Evolutionary conservation across 2,113 vertebrate genomes (phyloP).

Genomic region (Nothobranchius kuhntae): DNA sequence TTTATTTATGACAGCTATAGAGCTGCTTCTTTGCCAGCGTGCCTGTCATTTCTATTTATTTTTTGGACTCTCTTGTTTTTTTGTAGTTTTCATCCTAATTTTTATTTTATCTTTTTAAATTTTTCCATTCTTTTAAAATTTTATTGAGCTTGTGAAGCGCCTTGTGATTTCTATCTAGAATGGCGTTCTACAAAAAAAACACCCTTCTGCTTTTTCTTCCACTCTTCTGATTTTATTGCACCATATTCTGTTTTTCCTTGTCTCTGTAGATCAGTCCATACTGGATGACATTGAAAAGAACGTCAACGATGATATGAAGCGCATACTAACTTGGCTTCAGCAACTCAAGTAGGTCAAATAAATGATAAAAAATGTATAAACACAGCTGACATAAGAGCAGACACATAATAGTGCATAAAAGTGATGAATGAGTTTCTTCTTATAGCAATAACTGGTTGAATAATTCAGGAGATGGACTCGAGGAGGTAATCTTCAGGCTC

Average conservation of each 20-base stretch:
- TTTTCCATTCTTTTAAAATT: no score
- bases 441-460: constrained; percentile 19
- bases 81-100: no score
- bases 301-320: constrained; percentile 96
- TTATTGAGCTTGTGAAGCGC: no score
- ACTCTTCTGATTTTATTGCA: not conserved
- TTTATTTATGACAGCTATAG: not conserved
- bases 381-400: not conserved
- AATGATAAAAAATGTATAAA: not conserved
- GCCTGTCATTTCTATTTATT: not conserved
- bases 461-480: not conserved
- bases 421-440: not conserved
- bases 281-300: constrained; percentile 96
- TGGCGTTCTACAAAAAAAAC: no score
- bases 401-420: not conserved
- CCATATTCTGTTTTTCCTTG: not conserved
- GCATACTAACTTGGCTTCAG: constrained; percentile 92
- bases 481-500: no score
- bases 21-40: not conserved
- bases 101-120: no score
- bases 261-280: constrained; percentile 86
- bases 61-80: not conserved
- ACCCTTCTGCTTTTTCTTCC: not conserved
- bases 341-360: constrained; percentile 88
- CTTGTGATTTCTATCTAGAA: no score